Evolutionary conservation across 2,888 invertebrate genomes (phyloP), one percentile per base, ranked within the genome.

Genomic region (Dasysyrphus tricinctus): DNA sequence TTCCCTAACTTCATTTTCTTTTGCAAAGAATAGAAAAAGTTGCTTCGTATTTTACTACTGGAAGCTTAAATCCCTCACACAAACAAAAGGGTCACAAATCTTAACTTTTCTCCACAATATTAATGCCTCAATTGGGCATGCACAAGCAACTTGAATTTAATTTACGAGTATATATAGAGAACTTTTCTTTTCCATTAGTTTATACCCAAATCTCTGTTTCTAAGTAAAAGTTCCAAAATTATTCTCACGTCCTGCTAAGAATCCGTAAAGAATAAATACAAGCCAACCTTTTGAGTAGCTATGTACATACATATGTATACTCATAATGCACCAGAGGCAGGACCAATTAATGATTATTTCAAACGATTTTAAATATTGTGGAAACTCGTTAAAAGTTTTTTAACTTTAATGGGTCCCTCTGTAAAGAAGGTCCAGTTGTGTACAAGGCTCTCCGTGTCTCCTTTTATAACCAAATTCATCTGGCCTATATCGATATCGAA

Each of bases 361-460:
- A 74, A 86, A 72, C 74, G 54, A 72, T 82, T 86, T 70, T 81
- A 78, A 86, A 79, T 79, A 65, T 75, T 78, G 78, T 79, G 74
- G 59, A 80, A 86, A 72, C 82, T 86, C 82, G 86, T 82, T 86
- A 86, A 86, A 86, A 86, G 70, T 82, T 86, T 77, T n/a, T 63
- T 63, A 74, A 82, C 74, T 82, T 78, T 54, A 82, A 79, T 82
- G 78, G 63, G 59, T 63, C 19, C 14, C 29, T 34, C 19, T 39
- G 47, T 32, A 69, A 72, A 69, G 65, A 81, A 85, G 70, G 74
- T 81, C 63, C n/a, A 24, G 51, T 75, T 80, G 59, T 42, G 47
- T 57, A 75, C 42, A 42, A 69, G 9, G 24, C 59, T 49, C 44
- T 44, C n/a, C 0, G 5, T 32, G 32, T 32, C 32, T 32, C 32